These are phyloP conservation scores for Neodiprion virginianus DNA, from an alignment of 1,140 invertebrate species.

Conservation along the genomic window DNA sequence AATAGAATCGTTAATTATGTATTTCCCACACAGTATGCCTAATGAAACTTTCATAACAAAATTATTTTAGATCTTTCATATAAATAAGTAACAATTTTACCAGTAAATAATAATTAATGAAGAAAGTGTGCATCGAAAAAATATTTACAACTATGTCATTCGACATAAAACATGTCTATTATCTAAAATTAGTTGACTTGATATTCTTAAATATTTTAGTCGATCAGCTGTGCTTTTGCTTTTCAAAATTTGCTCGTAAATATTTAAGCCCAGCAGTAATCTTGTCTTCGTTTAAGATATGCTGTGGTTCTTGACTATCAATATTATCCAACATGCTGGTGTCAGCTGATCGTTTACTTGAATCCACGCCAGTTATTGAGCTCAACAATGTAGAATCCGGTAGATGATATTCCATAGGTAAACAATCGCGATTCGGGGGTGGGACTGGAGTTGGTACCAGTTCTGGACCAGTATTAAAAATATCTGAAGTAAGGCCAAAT, in stretches of 20 bases:
- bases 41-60: too few relatives aligned
- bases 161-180: neutral
- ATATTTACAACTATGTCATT: too few relatives aligned
- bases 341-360: constrained; percentile 41
- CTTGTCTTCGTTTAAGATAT: constrained; percentile 61
- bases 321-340: constrained; percentile 71
- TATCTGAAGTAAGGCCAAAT: constrained; percentile 4
- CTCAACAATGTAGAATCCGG: neutral
- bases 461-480: neutral
- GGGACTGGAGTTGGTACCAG: constrained; percentile 8
- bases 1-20: too few relatives aligned
- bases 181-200: neutral
- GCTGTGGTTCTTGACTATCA: constrained; percentile 5
- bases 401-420: neutral
- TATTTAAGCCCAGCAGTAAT: constrained; percentile 74
- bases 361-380: constrained; percentile 8
- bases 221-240: constrained; percentile 45
- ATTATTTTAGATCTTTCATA: too few relatives aligned
- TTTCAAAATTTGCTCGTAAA: constrained; percentile 68
- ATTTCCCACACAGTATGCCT: too few relatives aligned
- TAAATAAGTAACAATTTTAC: neutral
- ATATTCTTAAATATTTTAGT: neutral
- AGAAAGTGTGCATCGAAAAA: neutral
- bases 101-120: neutral
- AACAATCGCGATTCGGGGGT: neutral